phyloP scores from a whole-genome alignment of 30 jellyfish, hydroid and myxozoan genomes.

The Chironex yamaguchii region DNA sequence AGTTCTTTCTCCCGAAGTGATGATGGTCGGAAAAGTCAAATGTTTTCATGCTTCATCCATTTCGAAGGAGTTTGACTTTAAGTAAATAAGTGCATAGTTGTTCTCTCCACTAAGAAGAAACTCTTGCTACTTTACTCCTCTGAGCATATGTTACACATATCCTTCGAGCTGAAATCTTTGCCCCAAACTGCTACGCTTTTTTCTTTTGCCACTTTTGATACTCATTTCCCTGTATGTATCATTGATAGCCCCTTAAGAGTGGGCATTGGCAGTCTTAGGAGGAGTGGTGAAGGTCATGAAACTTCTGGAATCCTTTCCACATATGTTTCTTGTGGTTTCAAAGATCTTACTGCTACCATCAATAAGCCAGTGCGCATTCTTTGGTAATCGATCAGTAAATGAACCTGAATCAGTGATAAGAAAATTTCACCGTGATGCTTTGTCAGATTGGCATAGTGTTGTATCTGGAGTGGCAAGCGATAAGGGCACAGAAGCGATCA shows the following conservation, averaged over 20 bases:
- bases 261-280: no score
- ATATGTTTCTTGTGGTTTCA: conserved; percentile 9
- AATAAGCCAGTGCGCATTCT: conserved; percentile 20
- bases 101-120: conserved; percentile 28
- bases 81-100: conserved; percentile 16
- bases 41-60: conserved; percentile 36
- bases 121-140: conserved; percentile 31
- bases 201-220: conserved; percentile 30
- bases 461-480: conserved; percentile 41
- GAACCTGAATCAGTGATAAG: conserved; percentile 6
- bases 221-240: conserved; percentile 30
- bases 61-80: background rate
- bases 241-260: conserved; percentile 35
- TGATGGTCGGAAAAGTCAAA: no score
- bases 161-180: conserved; percentile 4
- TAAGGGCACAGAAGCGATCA: conserved; percentile 31
- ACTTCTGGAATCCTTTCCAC: background rate
- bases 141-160: conserved; percentile 45
- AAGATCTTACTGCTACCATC: conserved; percentile 41
- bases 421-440: conserved; percentile 22
- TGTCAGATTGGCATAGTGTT: conserved; percentile 46
- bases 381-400: background rate
- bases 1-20: no score
- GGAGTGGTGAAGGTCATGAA: background rate
- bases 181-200: conserved; percentile 8